These are phyloP conservation scores for Meriones psammophilus DNA, from an alignment of 2,797 vertebrate genomes.

Conservation along the genomic window DNA sequence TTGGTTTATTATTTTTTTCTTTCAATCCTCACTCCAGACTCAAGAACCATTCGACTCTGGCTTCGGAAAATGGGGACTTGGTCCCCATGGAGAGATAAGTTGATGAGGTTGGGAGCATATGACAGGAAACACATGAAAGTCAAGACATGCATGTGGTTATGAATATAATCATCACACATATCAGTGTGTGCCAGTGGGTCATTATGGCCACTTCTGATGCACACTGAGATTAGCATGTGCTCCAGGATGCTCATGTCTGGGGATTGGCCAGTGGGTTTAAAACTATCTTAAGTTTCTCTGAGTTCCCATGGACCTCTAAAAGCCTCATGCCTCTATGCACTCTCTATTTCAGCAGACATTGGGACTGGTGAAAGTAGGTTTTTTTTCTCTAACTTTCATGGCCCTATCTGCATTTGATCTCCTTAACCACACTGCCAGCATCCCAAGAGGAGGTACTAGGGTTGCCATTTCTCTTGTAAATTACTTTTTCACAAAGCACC, in stretches of 20 bases:
- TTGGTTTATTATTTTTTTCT: no score
- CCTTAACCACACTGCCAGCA: not conserved
- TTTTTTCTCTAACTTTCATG: not conserved
- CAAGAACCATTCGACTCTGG: no score
- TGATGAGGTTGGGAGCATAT: not conserved
- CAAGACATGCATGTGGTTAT: not conserved
- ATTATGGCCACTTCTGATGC: not conserved
- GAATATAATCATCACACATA: no score
- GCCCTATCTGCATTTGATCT: not conserved
- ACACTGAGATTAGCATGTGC: not conserved
- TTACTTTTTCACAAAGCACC: not conserved
- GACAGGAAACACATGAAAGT: not conserved
- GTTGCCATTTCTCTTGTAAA: slow-evolving; percentile 24
- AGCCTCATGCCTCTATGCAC: not conserved
- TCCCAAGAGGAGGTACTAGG: not conserved
- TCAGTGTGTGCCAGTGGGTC: not conserved
- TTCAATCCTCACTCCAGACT: no score
- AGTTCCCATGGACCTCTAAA: slow-evolving; percentile 5
- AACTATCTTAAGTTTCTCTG: not conserved
- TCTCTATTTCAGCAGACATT: not conserved
- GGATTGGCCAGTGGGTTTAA: not conserved
- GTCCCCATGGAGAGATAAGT: not conserved
- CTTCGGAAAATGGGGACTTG: not conserved
- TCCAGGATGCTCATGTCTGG: not conserved
- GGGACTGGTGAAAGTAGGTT: not conserved